Base-by-base conservation (phyloP, 2,797 vertebrate genomes). In the Eurystomus glaucurus region DNA sequence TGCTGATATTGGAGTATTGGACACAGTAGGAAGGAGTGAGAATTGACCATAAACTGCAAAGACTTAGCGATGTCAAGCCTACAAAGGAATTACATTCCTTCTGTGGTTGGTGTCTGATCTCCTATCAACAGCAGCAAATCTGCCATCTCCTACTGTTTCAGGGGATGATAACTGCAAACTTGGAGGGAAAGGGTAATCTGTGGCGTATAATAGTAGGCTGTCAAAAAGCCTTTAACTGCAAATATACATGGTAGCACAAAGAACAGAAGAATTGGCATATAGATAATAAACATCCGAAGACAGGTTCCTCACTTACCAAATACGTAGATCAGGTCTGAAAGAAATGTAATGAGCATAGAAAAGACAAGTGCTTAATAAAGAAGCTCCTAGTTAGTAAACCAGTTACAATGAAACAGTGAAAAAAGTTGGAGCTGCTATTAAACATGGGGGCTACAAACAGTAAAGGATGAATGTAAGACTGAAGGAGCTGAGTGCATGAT, bases 51-150 rank as follows among this genome's bases (percentile, higher is more conserved):
- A 76, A 93, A 85, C 85, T 94, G 94, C 52, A 60, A 90, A 96
- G 91, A 72, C 85, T 76, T 80, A 29, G 54, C 4, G 26, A 88
- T 95, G 88, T 91, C 75, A 91, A 92, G 54, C 85, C 91, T 91
- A 60, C 68, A 85, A 72, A 94, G 88, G 85, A 96, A 79, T 96
- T 92, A 74, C 55, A 85, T 94, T 92, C 88, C 88, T 95, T 97
- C 70, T 95, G 85, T 88, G 81, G 57, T 45, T 93, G 93, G 39
- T 82, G 91, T 93, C 87, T 95, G 91, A 89, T 96, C 90, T 96
- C 68, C 71, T 89, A 76, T 96, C 90, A 90, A 81, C 64, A 64
- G 90, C 83, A 33, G 57, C 89, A 95, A 94, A 96, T 95, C 78
- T 92, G 86, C 77, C 1, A 4, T 87, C 77, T 89, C 94, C 91